Conservation (phyloP, 2,888 invertebrate species). For the Tenthredo mesomela region DNA sequence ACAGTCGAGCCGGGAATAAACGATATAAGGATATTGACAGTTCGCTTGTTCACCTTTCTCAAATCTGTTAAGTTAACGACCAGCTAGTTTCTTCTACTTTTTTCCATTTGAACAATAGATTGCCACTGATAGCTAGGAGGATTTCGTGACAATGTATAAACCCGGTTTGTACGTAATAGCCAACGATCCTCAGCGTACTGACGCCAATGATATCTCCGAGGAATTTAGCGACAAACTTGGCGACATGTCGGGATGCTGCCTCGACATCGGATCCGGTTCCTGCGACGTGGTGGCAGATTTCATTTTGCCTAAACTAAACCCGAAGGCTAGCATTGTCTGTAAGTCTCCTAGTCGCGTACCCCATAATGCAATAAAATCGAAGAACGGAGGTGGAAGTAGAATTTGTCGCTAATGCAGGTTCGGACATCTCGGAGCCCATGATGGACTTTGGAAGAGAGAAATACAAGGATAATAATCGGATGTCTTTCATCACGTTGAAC, state of each 20-base stretch:
- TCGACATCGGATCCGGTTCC: constrained; percentile 88
- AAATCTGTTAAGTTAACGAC: too few species aligned
- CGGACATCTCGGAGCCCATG: constrained; percentile 86
- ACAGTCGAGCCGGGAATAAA: too few species aligned
- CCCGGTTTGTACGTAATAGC: constrained; percentile 82
- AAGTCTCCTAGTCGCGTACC: constrained; percentile 53
- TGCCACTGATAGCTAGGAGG: neutral
- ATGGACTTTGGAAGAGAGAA: constrained; percentile 81
- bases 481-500: constrained; percentile 74
- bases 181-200: constrained; percentile 85
- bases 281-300: constrained; percentile 85
- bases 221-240: constrained; percentile 79
- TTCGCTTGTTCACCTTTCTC: too few species aligned
- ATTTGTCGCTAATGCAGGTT: constrained; percentile 75
- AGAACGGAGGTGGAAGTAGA: neutral
- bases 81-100: too few species aligned
- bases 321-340: constrained; percentile 77
- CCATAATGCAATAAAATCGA: neutral
- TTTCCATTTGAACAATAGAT: neutral
- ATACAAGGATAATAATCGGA: constrained; percentile 69
- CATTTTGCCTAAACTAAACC: constrained; percentile 83
- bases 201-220: constrained; percentile 83
- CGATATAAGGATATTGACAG: too few species aligned
- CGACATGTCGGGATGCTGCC: constrained; percentile 72
- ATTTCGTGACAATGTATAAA: neutral